phyloP scores from a whole-genome alignment of 2,113 vertebrate species.

The Bettongia penicillata region DNA sequence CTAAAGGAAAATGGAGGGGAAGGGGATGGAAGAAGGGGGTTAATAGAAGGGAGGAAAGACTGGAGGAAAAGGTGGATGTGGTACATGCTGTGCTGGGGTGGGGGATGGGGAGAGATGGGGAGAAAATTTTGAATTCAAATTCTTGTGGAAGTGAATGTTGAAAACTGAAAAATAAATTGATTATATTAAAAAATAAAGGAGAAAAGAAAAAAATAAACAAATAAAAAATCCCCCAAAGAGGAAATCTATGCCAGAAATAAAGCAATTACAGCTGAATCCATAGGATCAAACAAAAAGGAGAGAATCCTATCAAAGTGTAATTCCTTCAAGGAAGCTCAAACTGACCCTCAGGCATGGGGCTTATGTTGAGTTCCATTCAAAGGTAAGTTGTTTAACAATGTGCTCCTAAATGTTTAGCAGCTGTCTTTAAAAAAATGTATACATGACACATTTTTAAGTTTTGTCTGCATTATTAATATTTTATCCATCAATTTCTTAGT shows the following conservation, averaged over 20 bases:
- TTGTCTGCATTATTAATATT: background rate
- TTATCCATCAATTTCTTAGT: background rate
- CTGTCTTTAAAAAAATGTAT: background rate
- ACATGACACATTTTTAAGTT: background rate
- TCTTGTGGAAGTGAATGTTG: too few species aligned
- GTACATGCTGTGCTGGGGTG: too few species aligned
- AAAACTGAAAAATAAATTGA: too few species aligned
- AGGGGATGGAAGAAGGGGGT: too few species aligned
- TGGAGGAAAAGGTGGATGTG: too few species aligned
- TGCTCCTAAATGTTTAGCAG: background rate
- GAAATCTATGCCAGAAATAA: background rate
- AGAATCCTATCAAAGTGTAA: background rate
- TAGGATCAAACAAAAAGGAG: background rate
- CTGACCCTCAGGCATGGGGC: background rate
- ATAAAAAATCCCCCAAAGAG: background rate
- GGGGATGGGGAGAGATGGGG: too few species aligned
- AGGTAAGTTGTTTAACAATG: background rate
- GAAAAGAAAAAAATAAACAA: too few species aligned
- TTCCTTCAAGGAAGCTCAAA: background rate
- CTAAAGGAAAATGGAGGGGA: too few species aligned
- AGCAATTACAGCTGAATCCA: background rate
- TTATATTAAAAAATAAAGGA: too few species aligned
- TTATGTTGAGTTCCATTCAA: background rate
- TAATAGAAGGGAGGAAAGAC: too few species aligned
- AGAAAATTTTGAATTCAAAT: too few species aligned